Conservation (phyloP, 2,888 invertebrate genomes). For the Anthophora plumipes region DNA sequence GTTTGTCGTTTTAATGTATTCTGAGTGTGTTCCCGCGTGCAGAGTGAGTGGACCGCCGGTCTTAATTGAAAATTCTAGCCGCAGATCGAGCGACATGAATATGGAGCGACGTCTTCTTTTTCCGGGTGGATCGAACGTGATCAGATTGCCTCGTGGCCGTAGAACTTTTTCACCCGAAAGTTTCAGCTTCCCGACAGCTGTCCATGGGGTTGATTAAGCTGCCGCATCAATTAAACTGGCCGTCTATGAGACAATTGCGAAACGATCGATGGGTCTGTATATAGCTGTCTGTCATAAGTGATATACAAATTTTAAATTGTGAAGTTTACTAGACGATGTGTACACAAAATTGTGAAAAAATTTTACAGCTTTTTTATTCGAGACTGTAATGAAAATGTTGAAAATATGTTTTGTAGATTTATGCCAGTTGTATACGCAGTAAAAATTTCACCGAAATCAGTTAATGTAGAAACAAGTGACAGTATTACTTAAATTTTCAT, state of each 20-base stretch:
- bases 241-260: not conserved
- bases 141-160: constrained; percentile 7
- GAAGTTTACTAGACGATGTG: no score
- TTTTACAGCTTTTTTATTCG: no score
- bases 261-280: constrained; percentile 19
- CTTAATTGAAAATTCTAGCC: constrained; percentile 48
- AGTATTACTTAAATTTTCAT: no score
- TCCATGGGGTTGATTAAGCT: constrained; percentile 14
- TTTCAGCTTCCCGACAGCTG: not conserved
- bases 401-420: no score
- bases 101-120: constrained; percentile 1
- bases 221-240: constrained; percentile 13
- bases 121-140: constrained; percentile 18
- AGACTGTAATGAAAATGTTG: no score
- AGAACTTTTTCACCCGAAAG: not conserved
- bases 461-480: no score
- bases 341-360: no score
- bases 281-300: not conserved
- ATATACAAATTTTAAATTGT: no score
- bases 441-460: no score
- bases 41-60: not conserved
- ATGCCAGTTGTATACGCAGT: no score
- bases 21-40: constrained; percentile 2
- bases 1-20: constrained; percentile 36
- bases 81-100: constrained; percentile 9